Conservation (phyloP, 2,113 vertebrate genomes). For the Daphoenositta chrysoptera region DNA sequence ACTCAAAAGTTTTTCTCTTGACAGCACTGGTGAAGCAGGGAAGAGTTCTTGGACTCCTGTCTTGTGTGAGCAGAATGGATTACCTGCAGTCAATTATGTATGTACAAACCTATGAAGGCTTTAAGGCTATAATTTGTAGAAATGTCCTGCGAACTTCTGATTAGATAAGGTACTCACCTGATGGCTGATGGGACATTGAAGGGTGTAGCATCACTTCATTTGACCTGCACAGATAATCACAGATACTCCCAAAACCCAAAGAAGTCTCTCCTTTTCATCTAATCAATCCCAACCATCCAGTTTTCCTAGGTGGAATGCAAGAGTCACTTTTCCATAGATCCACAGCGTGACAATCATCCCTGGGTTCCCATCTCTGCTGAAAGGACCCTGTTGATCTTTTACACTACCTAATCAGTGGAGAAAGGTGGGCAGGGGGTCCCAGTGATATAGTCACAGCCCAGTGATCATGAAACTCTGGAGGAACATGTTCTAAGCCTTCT, state of each 20-base stretch:
- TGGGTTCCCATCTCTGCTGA: not conserved
- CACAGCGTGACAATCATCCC: not conserved
- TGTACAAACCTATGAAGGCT: not conserved
- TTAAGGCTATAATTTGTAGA: not conserved
- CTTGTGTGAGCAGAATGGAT: not conserved
- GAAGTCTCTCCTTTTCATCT: not conserved
- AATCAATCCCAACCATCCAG: not conserved
- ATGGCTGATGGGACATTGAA: not conserved
- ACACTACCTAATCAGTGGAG: not conserved
- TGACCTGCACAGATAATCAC: not conserved
- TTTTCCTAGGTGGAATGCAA: not conserved
- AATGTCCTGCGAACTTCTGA: not conserved
- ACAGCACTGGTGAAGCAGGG: not conserved
- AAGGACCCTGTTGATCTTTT: not conserved
- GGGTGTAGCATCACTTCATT: not conserved
- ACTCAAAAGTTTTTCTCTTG: rapidly evolving
- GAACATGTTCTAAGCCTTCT: not conserved
- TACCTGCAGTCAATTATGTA: not conserved
- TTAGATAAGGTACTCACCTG: not conserved
- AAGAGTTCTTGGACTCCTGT: not conserved
- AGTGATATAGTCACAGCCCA: not conserved
- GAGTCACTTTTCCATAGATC: not conserved
- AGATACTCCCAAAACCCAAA: not conserved
- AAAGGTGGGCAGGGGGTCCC: not conserved
- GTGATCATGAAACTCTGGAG: not conserved